phyloP scores from a whole-genome alignment of 2,797 vertebrate genomes.

The Halcyon badia region DNA sequence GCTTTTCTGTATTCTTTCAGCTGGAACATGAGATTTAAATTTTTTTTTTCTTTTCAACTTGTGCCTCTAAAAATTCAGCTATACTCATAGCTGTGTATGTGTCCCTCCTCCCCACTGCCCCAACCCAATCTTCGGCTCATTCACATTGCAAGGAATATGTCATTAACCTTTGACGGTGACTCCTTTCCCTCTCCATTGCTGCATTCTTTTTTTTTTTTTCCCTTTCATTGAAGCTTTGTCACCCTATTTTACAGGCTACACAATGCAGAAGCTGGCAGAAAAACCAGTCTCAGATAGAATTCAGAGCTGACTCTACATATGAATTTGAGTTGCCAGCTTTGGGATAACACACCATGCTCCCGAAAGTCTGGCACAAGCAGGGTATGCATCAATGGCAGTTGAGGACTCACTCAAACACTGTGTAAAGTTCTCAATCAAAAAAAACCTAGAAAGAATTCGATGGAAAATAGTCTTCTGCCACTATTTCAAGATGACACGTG shows the following conservation, averaged over 20 bases:
- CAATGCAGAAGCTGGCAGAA: not conserved
- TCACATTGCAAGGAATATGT: not conserved
- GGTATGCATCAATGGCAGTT: not conserved
- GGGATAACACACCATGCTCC: not conserved
- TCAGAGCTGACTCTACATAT: not conserved
- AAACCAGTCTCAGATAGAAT: conserved; percentile 13
- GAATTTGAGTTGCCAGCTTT: not conserved
- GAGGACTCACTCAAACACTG: not conserved
- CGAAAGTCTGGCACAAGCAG: not conserved
- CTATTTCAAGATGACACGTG: not conserved
- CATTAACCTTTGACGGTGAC: not conserved
- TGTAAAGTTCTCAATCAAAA: not conserved
- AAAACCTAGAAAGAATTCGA: not conserved
- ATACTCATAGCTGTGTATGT: not conserved
- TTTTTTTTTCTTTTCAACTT: not conserved
- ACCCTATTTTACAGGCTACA: not conserved
- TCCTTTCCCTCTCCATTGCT: not conserved
- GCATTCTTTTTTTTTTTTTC: not conserved
- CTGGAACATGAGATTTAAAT: not conserved
- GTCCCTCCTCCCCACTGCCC: not conserved
- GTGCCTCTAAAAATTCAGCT: not conserved
- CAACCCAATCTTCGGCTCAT: not conserved
- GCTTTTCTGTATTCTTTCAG: not conserved
- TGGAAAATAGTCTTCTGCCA: not conserved
- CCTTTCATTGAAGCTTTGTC: not conserved